A percentile compares a stretch with the other conserved stretches of the same genome.
phyloP scores from a whole-genome alignment of 64 coral and sea anemone species.

The Astreopora myriophthalma region DNA sequence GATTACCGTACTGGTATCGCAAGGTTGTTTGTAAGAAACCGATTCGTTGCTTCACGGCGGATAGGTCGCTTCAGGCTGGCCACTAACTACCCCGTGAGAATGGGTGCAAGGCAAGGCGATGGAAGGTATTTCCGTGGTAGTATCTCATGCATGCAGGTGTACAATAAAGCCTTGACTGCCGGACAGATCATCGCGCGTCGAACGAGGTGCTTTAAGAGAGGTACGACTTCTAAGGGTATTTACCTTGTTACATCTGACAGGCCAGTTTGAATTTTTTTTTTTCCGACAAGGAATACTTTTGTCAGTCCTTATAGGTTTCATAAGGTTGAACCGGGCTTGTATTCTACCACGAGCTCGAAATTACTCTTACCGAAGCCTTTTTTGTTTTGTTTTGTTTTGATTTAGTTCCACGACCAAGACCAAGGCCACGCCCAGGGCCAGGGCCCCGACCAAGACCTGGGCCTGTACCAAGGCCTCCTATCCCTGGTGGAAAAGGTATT shows the following conservation, averaged over 20 bases:
- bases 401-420: constrained; percentile 21
- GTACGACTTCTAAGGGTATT: neutral
- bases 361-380: neutral
- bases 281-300: neutral
- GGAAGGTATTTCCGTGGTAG: constrained; percentile 70
- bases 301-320: neutral
- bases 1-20: constrained; percentile 58
- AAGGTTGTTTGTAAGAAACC: constrained; percentile 61
- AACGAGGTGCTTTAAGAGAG: constrained; percentile 58
- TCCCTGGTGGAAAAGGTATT: constrained; percentile 42
- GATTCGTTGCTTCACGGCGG: constrained; percentile 28
- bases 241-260: neutral
- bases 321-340: neutral
- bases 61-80: constrained; percentile 66
- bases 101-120: constrained; percentile 56
- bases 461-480: constrained; percentile 11
- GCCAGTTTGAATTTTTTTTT: too few species aligned
- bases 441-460: constrained; percentile 6
- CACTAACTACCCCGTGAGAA: constrained; percentile 72
- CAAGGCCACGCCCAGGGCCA: neutral
- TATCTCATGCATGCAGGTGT: constrained; percentile 68
- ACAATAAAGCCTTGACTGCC: constrained; percentile 41
- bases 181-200: constrained; percentile 38
- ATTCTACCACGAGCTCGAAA: neutral
- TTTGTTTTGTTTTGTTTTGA: neutral